These are phyloP conservation scores for Belgica antarctica DNA, from an alignment of 2,888 invertebrate genomes.

Conservation along the genomic window DNA sequence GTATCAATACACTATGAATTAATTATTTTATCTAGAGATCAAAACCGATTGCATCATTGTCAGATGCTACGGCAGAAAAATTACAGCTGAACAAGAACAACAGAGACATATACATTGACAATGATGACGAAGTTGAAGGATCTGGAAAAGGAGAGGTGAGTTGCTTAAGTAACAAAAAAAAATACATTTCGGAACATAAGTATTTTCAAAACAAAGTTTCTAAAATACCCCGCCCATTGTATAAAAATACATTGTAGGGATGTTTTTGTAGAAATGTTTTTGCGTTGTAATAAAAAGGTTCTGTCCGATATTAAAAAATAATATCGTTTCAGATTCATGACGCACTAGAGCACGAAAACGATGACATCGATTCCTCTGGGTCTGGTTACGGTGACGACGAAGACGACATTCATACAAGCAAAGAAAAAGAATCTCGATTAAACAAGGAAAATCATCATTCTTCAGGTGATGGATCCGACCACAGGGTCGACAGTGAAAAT, in stretches of 20 bases:
- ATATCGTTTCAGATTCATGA: slow-evolving; percentile 52
- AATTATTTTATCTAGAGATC: slow-evolving; percentile 21
- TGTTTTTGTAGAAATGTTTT: too few relatives aligned
- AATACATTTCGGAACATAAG: too few relatives aligned
- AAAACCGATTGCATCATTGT: slow-evolving; percentile 17
- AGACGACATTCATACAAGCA: slow-evolving; percentile 13
- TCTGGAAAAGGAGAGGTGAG: slow-evolving; percentile 68
- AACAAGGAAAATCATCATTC: slow-evolving; percentile 31
- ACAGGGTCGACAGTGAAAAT: slow-evolving; percentile 9
- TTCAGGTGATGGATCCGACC: slow-evolving; percentile 43
- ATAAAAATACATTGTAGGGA: too few relatives aligned
- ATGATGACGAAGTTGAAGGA: slow-evolving; percentile 73
- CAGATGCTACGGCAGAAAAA: slow-evolving; percentile 33
- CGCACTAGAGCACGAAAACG: slow-evolving; percentile 60
- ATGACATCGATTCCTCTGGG: slow-evolving; percentile 69
- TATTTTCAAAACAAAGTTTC: too few relatives aligned
- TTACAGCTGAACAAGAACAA: slow-evolving; percentile 31
- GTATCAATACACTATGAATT: too few relatives aligned
- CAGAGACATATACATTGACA: slow-evolving; percentile 70
- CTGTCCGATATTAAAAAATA: too few relatives aligned
- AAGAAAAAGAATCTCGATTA: neutral
- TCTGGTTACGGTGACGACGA: slow-evolving; percentile 85
- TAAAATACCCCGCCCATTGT: slow-evolving; percentile 23
- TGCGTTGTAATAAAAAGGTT: too few relatives aligned
- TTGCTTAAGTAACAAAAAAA: slow-evolving; percentile 43